Evolutionary conservation across 2,797 vertebrate genomes (phyloP).

Genomic region (Helostoma temminkii): DNA sequence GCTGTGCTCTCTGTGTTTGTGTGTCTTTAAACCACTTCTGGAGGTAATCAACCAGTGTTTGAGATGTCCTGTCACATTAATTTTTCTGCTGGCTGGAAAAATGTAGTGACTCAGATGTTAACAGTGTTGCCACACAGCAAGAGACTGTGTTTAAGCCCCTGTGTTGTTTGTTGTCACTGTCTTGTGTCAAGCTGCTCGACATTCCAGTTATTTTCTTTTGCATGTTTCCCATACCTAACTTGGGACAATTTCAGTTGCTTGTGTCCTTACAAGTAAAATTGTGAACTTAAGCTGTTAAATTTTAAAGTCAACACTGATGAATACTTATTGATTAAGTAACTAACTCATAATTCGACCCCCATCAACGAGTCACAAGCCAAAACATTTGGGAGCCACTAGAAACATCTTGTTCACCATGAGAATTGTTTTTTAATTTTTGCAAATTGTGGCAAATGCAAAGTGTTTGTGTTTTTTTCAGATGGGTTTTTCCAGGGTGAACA

Average conservation of each 20-base stretch:
- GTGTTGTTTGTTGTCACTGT: not conserved
- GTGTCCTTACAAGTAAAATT: slow-evolving; percentile 2
- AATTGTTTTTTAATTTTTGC: too few species aligned
- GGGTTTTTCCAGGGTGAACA: too few species aligned
- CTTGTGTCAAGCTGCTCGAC: not conserved
- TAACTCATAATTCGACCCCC: too few species aligned
- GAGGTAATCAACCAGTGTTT: slow-evolving; percentile 42
- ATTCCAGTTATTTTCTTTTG: too few species aligned
- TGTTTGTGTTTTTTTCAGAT: too few species aligned
- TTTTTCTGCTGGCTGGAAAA: slow-evolving; percentile 6
- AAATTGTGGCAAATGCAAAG: too few species aligned
- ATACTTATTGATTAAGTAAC: not conserved
- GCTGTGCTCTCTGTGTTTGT: slow-evolving; percentile 32
- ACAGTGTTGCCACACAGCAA: slow-evolving; percentile 16
- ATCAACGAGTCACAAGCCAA: not conserved
- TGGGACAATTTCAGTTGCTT: not conserved
- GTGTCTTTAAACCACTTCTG: slow-evolving; percentile 51
- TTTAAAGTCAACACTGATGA: not conserved
- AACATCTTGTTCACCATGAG: too few species aligned
- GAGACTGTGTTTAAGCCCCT: not conserved
- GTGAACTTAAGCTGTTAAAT: slow-evolving; percentile 5
- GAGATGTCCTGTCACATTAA: slow-evolving; percentile 32
- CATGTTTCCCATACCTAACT: too few species aligned
- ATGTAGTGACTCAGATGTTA: slow-evolving; percentile 24
- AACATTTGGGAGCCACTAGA: too few species aligned